A percentile compares a stretch with the other conserved stretches of the same genome.
These are phyloP conservation scores for Plectrocnemia conspersa DNA, from an alignment of 1,140 invertebrate genomes.

Conservation along the genomic window DNA sequence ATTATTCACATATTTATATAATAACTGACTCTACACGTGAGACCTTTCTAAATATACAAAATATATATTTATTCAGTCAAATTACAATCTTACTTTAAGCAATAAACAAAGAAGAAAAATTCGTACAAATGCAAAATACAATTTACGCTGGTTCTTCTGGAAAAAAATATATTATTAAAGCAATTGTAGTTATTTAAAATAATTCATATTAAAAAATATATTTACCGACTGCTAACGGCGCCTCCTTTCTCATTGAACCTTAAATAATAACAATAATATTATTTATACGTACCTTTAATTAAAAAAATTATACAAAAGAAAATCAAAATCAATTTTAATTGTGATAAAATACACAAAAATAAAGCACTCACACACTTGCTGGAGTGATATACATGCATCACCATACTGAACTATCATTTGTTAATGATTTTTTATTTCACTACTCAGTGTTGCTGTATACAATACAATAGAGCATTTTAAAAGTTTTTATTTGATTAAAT, in stretches of 20 bases:
- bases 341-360: background rate
- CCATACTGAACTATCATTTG: no score
- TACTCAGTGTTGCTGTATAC: no score
- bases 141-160: slow-evolving; percentile 17
- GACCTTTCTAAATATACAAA: slow-evolving; percentile 19
- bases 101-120: background rate
- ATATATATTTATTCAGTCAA: slow-evolving; percentile 23
- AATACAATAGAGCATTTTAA: no score
- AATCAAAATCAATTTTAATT: no score
- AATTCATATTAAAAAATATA: slow-evolving; percentile 4
- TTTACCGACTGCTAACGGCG: slow-evolving; percentile 31
- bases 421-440: no score
- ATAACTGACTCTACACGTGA: no score
- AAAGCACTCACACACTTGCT: no score
- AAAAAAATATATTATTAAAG: slow-evolving; percentile 10
- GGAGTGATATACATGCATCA: no score
- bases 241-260: slow-evolving; percentile 34
- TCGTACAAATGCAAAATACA: background rate
- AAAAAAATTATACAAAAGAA: no score
- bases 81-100: slow-evolving; percentile 7
- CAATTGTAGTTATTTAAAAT: background rate
- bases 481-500: no score
- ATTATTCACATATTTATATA: no score
- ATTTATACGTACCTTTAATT: no score
- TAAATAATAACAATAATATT: slow-evolving; percentile 12